Evolutionary conservation across 2,888 invertebrate genomes (phyloP), one percentile per base, ranked within the genome.

Genomic region (Dryadula phaetusa): DNA sequence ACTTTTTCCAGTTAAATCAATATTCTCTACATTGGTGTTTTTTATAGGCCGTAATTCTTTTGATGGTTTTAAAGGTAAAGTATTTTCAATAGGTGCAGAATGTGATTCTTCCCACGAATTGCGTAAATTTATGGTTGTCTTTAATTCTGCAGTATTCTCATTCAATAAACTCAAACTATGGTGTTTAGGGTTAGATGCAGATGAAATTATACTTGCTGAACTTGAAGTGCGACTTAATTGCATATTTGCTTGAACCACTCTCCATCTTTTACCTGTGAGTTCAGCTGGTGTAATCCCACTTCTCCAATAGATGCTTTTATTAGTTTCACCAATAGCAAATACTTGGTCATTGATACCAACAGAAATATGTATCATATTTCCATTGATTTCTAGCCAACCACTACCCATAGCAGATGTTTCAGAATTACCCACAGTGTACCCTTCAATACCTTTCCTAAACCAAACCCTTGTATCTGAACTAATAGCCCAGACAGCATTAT

Each of bases 381-480:
- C 97, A 70, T 97, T 95, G 94, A 98, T 97, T 93, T 97, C 97
- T 32, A 98, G 94, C 98, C 98, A 98, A 28, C 96, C 96, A 79
- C 94, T 95, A 4, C 98, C 98, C 77, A 95, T 95, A 8, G 97
- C 96, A 67, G 96, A 93, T 81, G 95, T 95, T 84, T 96, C 96
- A 76, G 95, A 96, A 69, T 94, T 92, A 4, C 96, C 96, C 22
- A 95, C 94, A 44, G 91, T 93, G 83, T 95, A 94, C 61, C 96
- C 95, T 90, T 95, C 94, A 73, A 95, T 88, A 71, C 95, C 87
- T 86, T 97, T 96, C 75, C 98, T 93, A 82, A 98, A 98, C 98
- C 98, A 98, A 2, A 98, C 96, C 80, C 95, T 95, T 67, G 96
- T 95, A 79, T 97, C 96, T 74, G 96, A 95, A 54, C 97, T 96